Evolutionary conservation across 53 echinoderm and acorn worm species (phyloP), one percentile per base, ranked within the genome.

Genomic region (Zoroaster sp.): DNA sequence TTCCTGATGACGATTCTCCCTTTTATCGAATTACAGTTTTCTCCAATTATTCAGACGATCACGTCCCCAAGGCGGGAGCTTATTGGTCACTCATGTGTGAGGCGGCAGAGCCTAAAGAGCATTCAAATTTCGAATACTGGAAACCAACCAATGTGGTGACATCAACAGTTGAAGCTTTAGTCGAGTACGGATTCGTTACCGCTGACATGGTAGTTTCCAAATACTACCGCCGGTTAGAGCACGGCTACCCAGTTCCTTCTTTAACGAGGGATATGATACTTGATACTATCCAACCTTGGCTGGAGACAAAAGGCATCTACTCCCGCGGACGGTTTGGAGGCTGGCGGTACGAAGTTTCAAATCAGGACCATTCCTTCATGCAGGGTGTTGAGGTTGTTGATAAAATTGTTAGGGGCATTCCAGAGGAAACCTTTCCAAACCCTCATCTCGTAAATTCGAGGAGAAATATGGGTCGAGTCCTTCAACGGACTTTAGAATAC

Each of bases 21-120:
- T 90, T 90, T 40, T 90, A 90, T 28, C 74, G 90, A 6, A 37
- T 90, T 1, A 90, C 90, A 1, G 55, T 90, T 20, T 90, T 90
- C 47, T 90, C 90, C 30, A 90, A 75, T 18, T 90, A 75, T 44
- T 90, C 90, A 18, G 65, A 90, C 0, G 90, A 90, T 35, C 75
- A 90, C 20, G 90, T 90, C 15, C 90, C 90, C 4, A 66, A 83
- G 5, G 32, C 74, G 10, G 44, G 75, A 3, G 66, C 35, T 2
- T 74, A 35, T 37, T 90, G 90, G 90, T 90, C 90, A 11, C 46
- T 90, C 1, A 83, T 90, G 90, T 90, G 90, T 35, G 90, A 90
- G 41, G 46, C 80, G 30, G 90, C 90, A 1, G 90, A 90, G 41
- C 90, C 90, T 20, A 63, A 65, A 30, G 1, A 25, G 21, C 15